Base-by-base conservation (phyloP, 1,140 invertebrate genomes). In the Drosophila truncata region DNA sequence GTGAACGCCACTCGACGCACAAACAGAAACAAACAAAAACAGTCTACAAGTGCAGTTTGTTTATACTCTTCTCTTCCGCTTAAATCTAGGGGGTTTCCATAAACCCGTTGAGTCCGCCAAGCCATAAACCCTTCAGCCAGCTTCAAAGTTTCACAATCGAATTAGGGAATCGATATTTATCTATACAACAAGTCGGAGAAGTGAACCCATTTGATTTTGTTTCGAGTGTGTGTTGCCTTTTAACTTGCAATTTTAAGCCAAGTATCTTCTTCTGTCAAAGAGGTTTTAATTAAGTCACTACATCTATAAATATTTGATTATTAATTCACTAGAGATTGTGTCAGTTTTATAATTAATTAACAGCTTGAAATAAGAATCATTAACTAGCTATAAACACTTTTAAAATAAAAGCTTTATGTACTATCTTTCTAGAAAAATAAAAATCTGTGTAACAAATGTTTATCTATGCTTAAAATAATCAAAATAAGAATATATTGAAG, bases 11-110 rank as follows among this genome's bases (percentile, higher is more conserved):
- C 82, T 86, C 73, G 70, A 87, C 58, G 83, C 80, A 82, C 62
- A 86, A 87, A 78, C 64, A 85, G 63, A 84, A 70, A 74, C 72
- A 84, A 78, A 85, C 69, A 72, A 72, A 85, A 81, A 60, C 59
- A 59, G 72, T 76, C 81, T 42, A 65, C 62, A 74, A 82, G 75
- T 82, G 83, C 61, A 65, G 83, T 85, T 85, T 78, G 72, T 76
- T 52, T 52, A 76, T 76, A 66, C 72, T 58, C 73, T 76, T 58
- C 52, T 5, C 54, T 18, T 35, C 54, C 62, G 31, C 13, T 10
- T 10, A 55, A 52, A 31, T 31, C 33, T 25, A 25, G 65, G 42
- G 65, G 62, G n/a, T 39, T 50, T 16, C 44, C 64, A 49, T 16
- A 49, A 66, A 25, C 42, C 61, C 61, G 27, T 18, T 23, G 47